Base-by-base conservation (phyloP, 2,888 invertebrate genomes). In the Polyommatus iphigenia region DNA sequence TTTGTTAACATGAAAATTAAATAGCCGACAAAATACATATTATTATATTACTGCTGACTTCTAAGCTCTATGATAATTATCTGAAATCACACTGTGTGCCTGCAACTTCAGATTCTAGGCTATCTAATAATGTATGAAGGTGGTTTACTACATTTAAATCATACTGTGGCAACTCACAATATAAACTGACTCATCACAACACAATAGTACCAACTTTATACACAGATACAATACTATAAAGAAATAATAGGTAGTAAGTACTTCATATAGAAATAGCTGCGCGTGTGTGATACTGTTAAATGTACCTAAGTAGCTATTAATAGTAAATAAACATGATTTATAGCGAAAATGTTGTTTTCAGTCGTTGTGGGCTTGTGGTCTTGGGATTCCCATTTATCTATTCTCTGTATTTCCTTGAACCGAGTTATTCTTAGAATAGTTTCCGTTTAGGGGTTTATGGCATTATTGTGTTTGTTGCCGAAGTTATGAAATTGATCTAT, bases 281-380 rank as follows among this genome's bases (percentile, higher is more conserved):
- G 46, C 3, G 59, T 59, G 59, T 59, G 6, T n/a, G 62, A 10
- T 62, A n/a, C n/a, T n/a, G n/a, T n/a, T n/a, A 24, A 24, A 54
- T 54, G 18, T 24, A 24, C 24, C 24, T 24, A 24, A 24, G 10
- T 20, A 62, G 4, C 62, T 62, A 62, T 62, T 62, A 62, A 62
- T 62, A 62, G 62, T 13, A 24, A n/a, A 62, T 24, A 62, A 59
- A 62, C 62, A 62, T 24, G 62, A 62, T 62, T 62, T 62, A 62
- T 62, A 62, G 20, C 24, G 59, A 62, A 62, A 62, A 62, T 20
- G 20, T 20, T 24, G 13, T 24, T 62, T 62, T 24, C 24, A 24
- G 18, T 13, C 3, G 46, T 46, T 54, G 54, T 54, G 54, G 54
- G 5, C 54, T 54, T 54, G 54, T 18, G 54, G 59, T 62, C 24